Evolutionary conservation across 2,888 invertebrate genomes (phyloP), one percentile per base, ranked within the genome.

Genomic region (Syrista parreyssii): DNA sequence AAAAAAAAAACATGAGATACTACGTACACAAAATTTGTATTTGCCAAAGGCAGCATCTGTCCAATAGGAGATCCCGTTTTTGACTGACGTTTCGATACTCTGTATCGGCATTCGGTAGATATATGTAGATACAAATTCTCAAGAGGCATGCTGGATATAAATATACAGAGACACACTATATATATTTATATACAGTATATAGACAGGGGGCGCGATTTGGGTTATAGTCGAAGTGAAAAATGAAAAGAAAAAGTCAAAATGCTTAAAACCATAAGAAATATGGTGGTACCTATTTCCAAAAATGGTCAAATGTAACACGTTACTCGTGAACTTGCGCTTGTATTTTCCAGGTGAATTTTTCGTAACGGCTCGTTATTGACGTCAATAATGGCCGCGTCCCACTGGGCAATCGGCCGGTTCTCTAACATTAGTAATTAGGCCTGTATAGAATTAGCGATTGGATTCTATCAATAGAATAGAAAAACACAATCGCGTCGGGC

Each of bases 391-490:
- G 82, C 86, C 88, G 85, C 85, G 87, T 85, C 84, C 88, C 84
- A 88, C 87, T 89, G 86, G 87, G 87, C 87, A 87, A 84, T 84
- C 84, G 82, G 84, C 86, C 84, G 81, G 83, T 82, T 86, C 84
- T 86, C 83, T 85, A 87, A 88, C 87, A 86, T 88, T 85, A 86
- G 85, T 85, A 84, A 88, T 87, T 83, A 85, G 83, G 82, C 81
- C 86, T 82, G 81, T 80, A 82, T 82, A 83, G 55, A 55, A 86
- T 85, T 82, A 82, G 80, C 78, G 69, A 77, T 81, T 76, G 77
- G 55, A 78, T 23, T 76, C 82, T 81, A 82, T 82, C 73, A 80
- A 80, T 80, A 81, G 40, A n/a, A n/a, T n/a, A 73, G 23, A 55
- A 55, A 55, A 55, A 55, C 23, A 55, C 55, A 55, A 55, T 23